Evolutionary conservation across 2,113 vertebrate species (phyloP).

Genomic region (Asarcornis scutulata): DNA sequence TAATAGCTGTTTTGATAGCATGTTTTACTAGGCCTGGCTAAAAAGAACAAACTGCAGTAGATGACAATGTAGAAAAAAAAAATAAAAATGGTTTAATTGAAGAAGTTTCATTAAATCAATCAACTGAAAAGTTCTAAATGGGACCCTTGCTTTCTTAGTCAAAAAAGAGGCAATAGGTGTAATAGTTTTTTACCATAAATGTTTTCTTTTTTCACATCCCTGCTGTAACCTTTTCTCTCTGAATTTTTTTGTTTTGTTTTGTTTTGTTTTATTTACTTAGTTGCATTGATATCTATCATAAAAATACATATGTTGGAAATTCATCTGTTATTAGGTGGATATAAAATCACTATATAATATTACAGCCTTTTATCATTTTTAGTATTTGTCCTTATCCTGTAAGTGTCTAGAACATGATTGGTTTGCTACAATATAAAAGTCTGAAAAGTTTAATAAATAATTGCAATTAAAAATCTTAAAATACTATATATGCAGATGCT

Average conservation of each 20-base stretch:
- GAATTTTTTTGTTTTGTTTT: neutral
- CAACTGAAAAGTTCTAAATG: neutral
- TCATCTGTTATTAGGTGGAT: neutral
- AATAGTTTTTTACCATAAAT: neutral
- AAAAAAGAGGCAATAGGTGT: neutral
- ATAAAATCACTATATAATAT: neutral
- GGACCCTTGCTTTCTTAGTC: neutral
- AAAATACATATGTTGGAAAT: neutral
- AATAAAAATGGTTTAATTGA: neutral
- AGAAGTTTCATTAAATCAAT: neutral
- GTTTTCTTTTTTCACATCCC: neutral
- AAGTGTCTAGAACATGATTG: neutral
- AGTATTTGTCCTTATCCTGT: neutral
- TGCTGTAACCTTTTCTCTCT: neutral
- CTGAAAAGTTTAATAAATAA: neutral
- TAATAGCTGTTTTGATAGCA: neutral
- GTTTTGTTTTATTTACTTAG: neutral
- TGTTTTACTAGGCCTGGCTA: neutral
- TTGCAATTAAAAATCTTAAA: constrained; percentile 27
- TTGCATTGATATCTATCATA: neutral
- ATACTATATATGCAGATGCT: constrained; percentile 7
- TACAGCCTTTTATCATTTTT: neutral
- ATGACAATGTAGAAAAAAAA: neutral
- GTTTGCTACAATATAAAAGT: neutral
- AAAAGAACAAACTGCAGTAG: neutral